Base-by-base conservation (phyloP, 2,888 invertebrate genomes). In the Chirona hameri region DNA sequence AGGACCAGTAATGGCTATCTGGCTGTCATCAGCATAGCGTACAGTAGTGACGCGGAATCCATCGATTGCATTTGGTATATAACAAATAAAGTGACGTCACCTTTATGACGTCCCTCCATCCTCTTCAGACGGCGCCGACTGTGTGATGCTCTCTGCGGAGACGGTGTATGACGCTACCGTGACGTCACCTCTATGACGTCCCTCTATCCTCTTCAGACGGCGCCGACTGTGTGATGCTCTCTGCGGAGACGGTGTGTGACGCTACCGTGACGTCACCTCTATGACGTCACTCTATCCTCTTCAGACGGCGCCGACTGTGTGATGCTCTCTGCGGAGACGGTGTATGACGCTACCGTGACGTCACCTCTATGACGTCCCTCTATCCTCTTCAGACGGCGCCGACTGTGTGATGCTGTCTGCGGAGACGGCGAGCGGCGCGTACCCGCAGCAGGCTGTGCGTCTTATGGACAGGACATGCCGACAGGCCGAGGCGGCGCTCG, bases 331-430 rank as follows among this genome's bases (percentile, higher is more conserved):
- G 9, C 18, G 9, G 9, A 48, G 9, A 48, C 48, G 7, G 57
- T 60, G 15, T 18, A 60, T 60, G 21, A 60, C 21, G 57, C 5
- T 18, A 21, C 4, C 57, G 4, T 18, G 57, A 10, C 48, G 12
- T 48, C 9, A 48, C 48, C 9, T 48, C 9, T 48, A 60, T 60
- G 57, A 15, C 24, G 57, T 60, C 4, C 4, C 21, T 24, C 21
- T 60, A 9, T 18, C 21, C 15, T 60, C 99, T 86, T 90, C 98
- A 79, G 98, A 99, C 89, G 98, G 98, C 14, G 98, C 98, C 14
- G 98, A 99, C 88, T 98, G 98, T 88, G 97, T 99, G 80, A 99
- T 99, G 99, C 89, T 99, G 88, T 98, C 97, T 0, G 99, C 98
- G n/a, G 99, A 99, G 89, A 99, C 99, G 0, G 99, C 99, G 83